Evolutionary conservation across 2,797 vertebrate species (phyloP), one percentile per base, ranked within the genome.

Genomic region (Xerus rutilus): DNA sequence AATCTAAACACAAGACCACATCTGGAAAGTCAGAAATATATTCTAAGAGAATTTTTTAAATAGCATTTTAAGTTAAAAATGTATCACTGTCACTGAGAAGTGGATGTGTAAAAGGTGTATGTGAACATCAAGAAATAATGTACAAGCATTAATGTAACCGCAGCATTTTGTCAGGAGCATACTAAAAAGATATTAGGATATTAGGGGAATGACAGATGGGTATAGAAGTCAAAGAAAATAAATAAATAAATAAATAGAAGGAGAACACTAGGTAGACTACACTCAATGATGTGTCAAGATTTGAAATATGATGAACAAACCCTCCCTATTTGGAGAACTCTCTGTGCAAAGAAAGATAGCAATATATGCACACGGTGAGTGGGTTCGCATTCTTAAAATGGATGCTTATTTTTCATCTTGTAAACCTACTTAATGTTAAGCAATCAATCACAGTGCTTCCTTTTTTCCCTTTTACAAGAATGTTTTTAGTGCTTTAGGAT

Each of bases 41-140:
- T 79, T 84, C 74, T 92, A 65, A 79, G 32, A 77, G 32, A 91
- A 76, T 49, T 35, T 83, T n/a, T 6, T 43, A 89, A 82, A 45
- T 65, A 89, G 39, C 14, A 30, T 89, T 82, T 74, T 39, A 39
- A 59, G 39, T 64, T 11, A 65, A 84, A 88, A 72, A 65, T 86
- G 59, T 21, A 64, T 77, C 32, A 39, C 20, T 76, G 18, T 81
- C 25, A 35, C 21, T 73, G 43, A 59, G 10, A 88, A 92, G 13
- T 64, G 7, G 1, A 10, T 72, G 57, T 4, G 12, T 70, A 72
- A 93, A 78, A 57, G 45, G 13, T 17, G 2, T 25, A 23, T 3
- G 20, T 39, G n/a, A 81, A 69, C 15, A 72, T 52, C 7, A 76
- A 84, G 23, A 35, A 77, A 35, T 69, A 54, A 64, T 17, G 2